Conservation (phyloP, 2,113 vertebrate genomes). For the Todiramphus saurophagus region DNA sequence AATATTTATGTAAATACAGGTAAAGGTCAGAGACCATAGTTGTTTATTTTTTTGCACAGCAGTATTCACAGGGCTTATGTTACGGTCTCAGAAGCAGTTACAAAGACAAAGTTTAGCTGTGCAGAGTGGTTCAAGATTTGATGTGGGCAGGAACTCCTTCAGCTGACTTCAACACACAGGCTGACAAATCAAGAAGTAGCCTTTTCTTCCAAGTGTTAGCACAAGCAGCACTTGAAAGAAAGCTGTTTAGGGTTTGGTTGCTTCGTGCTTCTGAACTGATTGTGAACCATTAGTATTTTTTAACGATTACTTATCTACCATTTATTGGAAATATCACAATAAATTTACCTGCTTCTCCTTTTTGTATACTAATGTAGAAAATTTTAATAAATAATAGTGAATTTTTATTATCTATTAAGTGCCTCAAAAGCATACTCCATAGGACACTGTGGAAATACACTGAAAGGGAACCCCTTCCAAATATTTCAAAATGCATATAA, state of each 20-base stretch:
- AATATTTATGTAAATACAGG: not conserved
- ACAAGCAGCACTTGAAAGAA: not conserved
- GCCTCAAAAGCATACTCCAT: not conserved
- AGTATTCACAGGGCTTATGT: not conserved
- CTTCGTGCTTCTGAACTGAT: not conserved
- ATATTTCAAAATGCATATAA: not conserved
- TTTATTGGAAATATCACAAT: not conserved
- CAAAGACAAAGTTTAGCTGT: not conserved
- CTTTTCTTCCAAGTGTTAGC: not conserved
- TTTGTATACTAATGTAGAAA: not conserved
- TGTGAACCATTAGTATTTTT: not conserved
- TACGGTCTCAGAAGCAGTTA: not conserved
- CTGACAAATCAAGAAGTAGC: not conserved
- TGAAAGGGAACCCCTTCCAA: not conserved
- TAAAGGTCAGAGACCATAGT: not conserved
- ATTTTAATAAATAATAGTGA: not conserved
- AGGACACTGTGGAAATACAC: not conserved
- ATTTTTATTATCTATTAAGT: not conserved
- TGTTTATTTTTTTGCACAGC: not conserved
- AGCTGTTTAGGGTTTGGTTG: not conserved
- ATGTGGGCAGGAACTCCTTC: not conserved
- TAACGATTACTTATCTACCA: not conserved
- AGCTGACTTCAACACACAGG: not conserved
- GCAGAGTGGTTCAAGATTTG: not conserved
- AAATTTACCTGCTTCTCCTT: not conserved